Evolutionary conservation across 2,113 vertebrate genomes (phyloP).

Genomic region (Agapornis roseicollis): DNA sequence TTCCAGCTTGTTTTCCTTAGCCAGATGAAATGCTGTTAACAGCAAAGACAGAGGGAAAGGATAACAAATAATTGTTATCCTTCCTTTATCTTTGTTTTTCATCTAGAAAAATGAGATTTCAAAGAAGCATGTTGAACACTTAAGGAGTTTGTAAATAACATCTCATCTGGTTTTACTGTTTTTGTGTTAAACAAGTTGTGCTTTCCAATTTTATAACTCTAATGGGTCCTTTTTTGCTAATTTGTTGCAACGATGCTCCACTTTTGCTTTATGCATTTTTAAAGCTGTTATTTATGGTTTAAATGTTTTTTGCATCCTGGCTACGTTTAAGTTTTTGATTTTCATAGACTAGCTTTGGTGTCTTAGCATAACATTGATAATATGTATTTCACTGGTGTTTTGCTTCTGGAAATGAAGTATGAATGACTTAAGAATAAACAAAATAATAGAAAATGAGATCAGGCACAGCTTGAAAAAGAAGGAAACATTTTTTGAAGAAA

Average conservation of each 20-base stretch:
- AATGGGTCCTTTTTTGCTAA: slow-evolving; percentile 20
- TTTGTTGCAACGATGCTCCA: slow-evolving; percentile 42
- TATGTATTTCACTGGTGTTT: slow-evolving; percentile 29
- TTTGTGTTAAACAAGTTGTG: slow-evolving; percentile 39
- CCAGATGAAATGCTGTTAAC: slow-evolving; percentile 39
- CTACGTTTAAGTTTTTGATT: slow-evolving; percentile 39
- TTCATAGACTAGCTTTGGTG: slow-evolving; percentile 26
- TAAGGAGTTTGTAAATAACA: slow-evolving; percentile 54
- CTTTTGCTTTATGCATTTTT: slow-evolving; percentile 47
- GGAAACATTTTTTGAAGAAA: slow-evolving; percentile 7
- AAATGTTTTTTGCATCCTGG: not conserved
- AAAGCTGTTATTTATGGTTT: slow-evolving; percentile 56
- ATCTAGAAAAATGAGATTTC: not conserved
- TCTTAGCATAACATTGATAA: slow-evolving; percentile 47
- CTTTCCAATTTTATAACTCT: slow-evolving; percentile 55
- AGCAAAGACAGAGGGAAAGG: not conserved
- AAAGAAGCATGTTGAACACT: not conserved
- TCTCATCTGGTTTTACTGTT: slow-evolving; percentile 44
- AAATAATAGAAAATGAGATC: slow-evolving; percentile 33
- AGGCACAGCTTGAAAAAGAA: not conserved
- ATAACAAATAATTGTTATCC: not conserved
- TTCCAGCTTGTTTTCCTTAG: not conserved
- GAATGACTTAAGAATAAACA: slow-evolving; percentile 27
- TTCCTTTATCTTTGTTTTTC: not conserved
- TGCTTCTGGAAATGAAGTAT: slow-evolving; percentile 22